Evolutionary conservation across 1,140 invertebrate genomes (phyloP), one percentile per base, ranked within the genome.

Genomic region (Caerostris darwini): DNA sequence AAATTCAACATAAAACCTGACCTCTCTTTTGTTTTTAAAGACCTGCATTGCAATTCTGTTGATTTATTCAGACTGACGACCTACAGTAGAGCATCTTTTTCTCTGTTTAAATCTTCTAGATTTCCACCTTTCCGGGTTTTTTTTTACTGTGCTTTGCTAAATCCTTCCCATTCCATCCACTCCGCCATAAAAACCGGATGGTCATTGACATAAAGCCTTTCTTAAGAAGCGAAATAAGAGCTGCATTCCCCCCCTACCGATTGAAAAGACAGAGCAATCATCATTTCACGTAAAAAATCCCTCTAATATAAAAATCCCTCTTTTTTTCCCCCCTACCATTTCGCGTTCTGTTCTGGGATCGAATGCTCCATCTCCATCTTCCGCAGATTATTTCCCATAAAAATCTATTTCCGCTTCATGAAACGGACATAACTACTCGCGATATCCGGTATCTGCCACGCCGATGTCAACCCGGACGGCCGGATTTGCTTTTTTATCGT

Each of bases 321-420:
- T 50, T 54, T n/a, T 50, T 12, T 61, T 53, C n/a, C 54, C 57
- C 50, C 81, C 81, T 61, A 34, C 67, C 12, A 54, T 7, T 50
- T 89, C 14, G 34, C 12, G 17, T 54, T 67, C 54, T 64, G n/a
- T 61, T 8, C 12, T 19, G 17, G 34, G 34, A 53, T 83, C 12
- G n/a, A n/a, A 53, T 17, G 19, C 8, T 10, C 64, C 34, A 34
- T 91, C 90, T 64, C 81, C 90, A 64, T 64, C 61, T 58, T 82
- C 58, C 59, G 14, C n/a, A 92, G 90, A 92, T 92, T 81, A 92
- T 92, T 83, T 14, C 17, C 82, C 90, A 92, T 92, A 92, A 92
- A 92, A 92, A 92, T 85, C 90, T 61, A 85, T 92, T 92, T 92
- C 90, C 90, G 77, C 77, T 59, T 81, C 90, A 85, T 92, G 61